phyloP scores from a whole-genome alignment of 2,888 invertebrate genomes.

The Pseudeuparius sepicola region DNA sequence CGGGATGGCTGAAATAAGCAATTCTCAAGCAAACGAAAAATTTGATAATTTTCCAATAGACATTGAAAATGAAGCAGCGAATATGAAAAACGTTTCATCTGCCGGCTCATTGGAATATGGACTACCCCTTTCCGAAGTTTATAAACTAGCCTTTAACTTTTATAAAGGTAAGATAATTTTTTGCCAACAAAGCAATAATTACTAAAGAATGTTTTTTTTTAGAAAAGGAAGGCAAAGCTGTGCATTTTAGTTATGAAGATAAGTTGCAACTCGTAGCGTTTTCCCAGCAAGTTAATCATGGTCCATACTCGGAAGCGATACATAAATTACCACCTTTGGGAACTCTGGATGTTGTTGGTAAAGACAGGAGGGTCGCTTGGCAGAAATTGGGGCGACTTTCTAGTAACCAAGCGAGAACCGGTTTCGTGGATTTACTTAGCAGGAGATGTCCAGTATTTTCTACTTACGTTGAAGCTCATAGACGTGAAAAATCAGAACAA shows the following conservation, averaged over 20 bases:
- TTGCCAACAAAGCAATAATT: not conserved
- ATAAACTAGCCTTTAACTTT: slow-evolving; percentile 80
- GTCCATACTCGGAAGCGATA: slow-evolving; percentile 63
- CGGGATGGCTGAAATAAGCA: too few species aligned
- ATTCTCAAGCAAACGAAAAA: too few species aligned
- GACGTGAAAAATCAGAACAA: slow-evolving; percentile 76
- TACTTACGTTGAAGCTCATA: slow-evolving; percentile 84
- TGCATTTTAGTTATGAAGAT: slow-evolving; percentile 89
- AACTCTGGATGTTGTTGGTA: slow-evolving; percentile 90
- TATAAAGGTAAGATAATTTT: slow-evolving; percentile 69
- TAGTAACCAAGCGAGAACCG: slow-evolving; percentile 80
- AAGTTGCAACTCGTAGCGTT: slow-evolving; percentile 84
- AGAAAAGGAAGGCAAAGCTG: slow-evolving; percentile 98
- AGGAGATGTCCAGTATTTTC: slow-evolving; percentile 81
- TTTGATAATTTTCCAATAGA: too few species aligned
- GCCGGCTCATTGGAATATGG: slow-evolving; percentile 52
- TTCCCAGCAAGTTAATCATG: slow-evolving; percentile 84
- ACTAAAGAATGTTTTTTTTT: slow-evolving; percentile 6
- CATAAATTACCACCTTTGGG: slow-evolving; percentile 68
- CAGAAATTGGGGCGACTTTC: slow-evolving; percentile 79
- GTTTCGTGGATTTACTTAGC: slow-evolving; percentile 82
- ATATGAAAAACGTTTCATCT: not conserved
- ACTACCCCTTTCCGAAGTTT: slow-evolving; percentile 67
- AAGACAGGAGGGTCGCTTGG: slow-evolving; percentile 86
- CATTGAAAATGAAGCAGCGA: slow-evolving; percentile 1